Evolutionary conservation across 2,113 vertebrate genomes (phyloP), one percentile per base, ranked within the genome.

Genomic region (Nycticryphes semicollaris): DNA sequence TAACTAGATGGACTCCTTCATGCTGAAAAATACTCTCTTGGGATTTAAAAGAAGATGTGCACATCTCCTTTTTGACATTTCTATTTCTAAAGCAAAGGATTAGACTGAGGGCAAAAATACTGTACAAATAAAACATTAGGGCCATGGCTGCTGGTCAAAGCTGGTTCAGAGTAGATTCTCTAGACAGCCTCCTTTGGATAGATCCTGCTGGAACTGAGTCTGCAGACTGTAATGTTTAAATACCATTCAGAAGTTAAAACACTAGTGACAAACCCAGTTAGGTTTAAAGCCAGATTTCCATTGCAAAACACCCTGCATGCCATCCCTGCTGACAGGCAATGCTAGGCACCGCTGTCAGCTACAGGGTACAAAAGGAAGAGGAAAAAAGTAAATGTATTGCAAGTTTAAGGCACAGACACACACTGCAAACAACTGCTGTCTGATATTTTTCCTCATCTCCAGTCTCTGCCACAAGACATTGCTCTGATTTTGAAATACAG

Each of bases 211-310:
- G 50, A 96, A 77, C 23, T 1, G 70, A 74, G 79, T 89, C 77
- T 86, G 79, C 85, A 93, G 85, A 75, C 91, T 84, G 75, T 33
- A 94, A 87, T 92, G 88, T 91, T 95, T 96, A 96, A 95, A 96
- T 70, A 90, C 83, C 68, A 92, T 89, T 94, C 86, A 80, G 83
- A 96, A 97, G 92, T 90, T 96, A 89, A 96, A 96, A 96, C 84
- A 95, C 75, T 75, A 94, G 83, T 93, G 93, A 96, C 94, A 97
- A 96, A 95, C 91, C 43, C 90, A 94, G 95, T 95, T 96, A 95
- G 62, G 66, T 97, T 97, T 93, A 93, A 97, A 96, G 95, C 85
- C 83, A 96, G 93, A 97, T 97, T 97, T 97, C 96, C 94, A 97
- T 95, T 96, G 95, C 96, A 97, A 97, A 97, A 97, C 92, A 96